Evolutionary conservation across 2,113 vertebrate species (phyloP), one percentile per base, ranked within the genome.

Genomic region (Scatophagus argus): DNA sequence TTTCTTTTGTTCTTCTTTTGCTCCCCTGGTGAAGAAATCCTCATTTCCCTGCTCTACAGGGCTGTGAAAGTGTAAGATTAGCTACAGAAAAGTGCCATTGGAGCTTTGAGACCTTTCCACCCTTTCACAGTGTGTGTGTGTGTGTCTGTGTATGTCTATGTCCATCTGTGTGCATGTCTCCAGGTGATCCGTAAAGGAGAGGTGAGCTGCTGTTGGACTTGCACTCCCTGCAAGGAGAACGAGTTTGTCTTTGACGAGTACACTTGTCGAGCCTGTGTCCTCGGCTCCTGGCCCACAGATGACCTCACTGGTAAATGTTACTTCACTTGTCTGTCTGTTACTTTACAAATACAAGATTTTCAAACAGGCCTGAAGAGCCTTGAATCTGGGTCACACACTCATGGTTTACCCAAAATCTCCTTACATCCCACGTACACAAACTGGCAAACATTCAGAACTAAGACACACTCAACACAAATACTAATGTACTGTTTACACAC

Each of bases 101-200:
- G 86, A 87, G 89, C 84, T 75, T 79, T 87, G 80, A 85, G 87
- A 69, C 79, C 81, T 72, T 74, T 31, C 39, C 3, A 6, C 60
- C 60, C 58, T 72, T 67, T 80, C 38, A 61, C 39, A 38, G 27
- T 36, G 10, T 19, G 43, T 44, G 36, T 29, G 21, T 52, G 51
- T 41, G 47, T 79, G 31, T 55, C 44, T 29, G 44, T 69, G 32
- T 49, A 49, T 12, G 69, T 61, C 12, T 36, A 27, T 67, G 44
- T 38, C n/a, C 46, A 39, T 58, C 39, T 70, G 46, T 69, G 38
- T 70, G 31, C 60, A 54, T 79, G 56, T 73, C 29, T 77, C 36
- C 81, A 99, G 98, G 98, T 99, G 74, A 99, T 99, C 86, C 97
- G 98, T 80, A 99, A 99, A 92, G 98, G 98, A 80, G 98, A 99